These are phyloP conservation scores for Otocyon megalotis DNA, from an alignment of 2,113 vertebrate genomes.

Conservation along the genomic window DNA sequence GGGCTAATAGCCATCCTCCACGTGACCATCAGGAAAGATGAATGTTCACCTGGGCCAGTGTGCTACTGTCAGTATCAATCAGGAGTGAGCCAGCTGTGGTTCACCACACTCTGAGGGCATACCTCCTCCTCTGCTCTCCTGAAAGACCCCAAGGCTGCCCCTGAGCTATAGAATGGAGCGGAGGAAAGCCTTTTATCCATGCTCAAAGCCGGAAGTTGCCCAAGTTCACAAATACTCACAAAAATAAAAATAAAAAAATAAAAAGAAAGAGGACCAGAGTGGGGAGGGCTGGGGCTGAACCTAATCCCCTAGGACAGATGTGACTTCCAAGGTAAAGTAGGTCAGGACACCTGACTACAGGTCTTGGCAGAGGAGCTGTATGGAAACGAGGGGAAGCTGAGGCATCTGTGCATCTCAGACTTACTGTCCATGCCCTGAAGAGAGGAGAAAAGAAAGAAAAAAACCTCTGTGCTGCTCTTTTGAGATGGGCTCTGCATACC, in stretches of 20 bases:
- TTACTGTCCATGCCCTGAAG: neutral
- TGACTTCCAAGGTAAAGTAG: neutral
- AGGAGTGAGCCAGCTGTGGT: neutral
- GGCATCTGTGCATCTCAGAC: too few species aligned
- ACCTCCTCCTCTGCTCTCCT: neutral
- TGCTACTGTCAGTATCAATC: neutral
- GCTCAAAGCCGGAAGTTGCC: neutral
- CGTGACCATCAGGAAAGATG: neutral
- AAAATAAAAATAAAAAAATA: neutral
- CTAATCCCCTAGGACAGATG: neutral
- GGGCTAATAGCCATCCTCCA: neutral
- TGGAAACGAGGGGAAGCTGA: neutral
- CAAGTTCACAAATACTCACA: neutral
- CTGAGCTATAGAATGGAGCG: neutral
- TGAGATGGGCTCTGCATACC: neutral
- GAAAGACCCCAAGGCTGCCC: neutral
- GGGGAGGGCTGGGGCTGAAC: too few species aligned
- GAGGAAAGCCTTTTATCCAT: neutral
- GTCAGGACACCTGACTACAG: neutral
- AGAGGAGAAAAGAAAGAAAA: neutral
- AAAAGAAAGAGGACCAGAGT: neutral
- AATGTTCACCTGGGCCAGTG: neutral
- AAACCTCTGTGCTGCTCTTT: neutral
- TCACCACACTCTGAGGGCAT: neutral
- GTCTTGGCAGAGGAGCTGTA: neutral